Percentiles rank a stretch among this genome's conserved stretches.
These are phyloP conservation scores for Psephotus haematonotus DNA, from an alignment of 2,113 vertebrate genomes.

Conservation along the genomic window DNA sequence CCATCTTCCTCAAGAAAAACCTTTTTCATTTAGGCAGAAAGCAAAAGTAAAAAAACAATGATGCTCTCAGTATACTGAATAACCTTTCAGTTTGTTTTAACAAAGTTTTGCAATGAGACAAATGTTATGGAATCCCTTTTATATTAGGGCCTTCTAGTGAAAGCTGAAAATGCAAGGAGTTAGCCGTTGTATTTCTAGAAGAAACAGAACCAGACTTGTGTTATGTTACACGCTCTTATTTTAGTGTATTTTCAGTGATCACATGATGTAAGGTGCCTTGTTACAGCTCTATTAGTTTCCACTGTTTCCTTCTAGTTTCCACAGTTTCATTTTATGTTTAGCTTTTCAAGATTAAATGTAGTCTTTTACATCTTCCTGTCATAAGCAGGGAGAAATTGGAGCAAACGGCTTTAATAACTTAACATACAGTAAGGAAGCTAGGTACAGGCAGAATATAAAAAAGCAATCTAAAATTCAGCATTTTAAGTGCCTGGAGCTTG, in stretches of 20 bases:
- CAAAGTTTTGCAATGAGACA: neutral
- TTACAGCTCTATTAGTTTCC: neutral
- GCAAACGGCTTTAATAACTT: conserved; percentile 75
- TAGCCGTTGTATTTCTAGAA: neutral
- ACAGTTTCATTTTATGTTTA: conserved; percentile 50
- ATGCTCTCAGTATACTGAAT: neutral
- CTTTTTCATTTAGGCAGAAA: neutral
- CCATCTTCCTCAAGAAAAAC: neutral
- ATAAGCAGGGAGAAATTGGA: conserved; percentile 68
- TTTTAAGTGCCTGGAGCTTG: conserved; percentile 65
- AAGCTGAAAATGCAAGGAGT: neutral
- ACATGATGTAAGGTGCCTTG: neutral
- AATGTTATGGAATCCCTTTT: neutral
- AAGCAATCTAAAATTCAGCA: conserved; percentile 73
- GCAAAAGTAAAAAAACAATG: neutral
- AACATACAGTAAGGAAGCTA: conserved; percentile 49
- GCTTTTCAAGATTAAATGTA: conserved; percentile 50
- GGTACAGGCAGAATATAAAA: conserved; percentile 67
- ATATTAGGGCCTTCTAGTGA: neutral
- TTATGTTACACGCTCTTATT: neutral
- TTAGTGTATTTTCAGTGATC: conserved; percentile 40
- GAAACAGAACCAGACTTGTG: neutral
- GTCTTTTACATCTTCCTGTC: conserved; percentile 63
- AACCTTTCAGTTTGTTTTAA: neutral
- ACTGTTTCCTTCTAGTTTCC: conserved; percentile 30